phyloP scores from a whole-genome alignment of 2,888 invertebrate species.

The Eupsilia transversa region DNA sequence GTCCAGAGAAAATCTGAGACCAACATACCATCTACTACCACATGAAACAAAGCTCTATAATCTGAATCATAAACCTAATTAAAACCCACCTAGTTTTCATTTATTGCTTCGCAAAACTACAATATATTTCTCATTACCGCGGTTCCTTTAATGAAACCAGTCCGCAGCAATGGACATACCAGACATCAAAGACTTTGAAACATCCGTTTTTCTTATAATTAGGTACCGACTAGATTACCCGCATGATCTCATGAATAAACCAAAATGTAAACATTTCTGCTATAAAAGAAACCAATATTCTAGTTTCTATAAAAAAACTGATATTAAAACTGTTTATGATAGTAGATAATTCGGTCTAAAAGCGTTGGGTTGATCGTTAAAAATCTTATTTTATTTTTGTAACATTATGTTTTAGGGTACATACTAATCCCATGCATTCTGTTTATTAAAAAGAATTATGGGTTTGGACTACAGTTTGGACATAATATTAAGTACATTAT shows the following conservation, averaged over 20 bases:
- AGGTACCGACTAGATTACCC: neutral
- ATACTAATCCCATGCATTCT: too few species aligned
- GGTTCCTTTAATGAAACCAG: slow-evolving; percentile 1
- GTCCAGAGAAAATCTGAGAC: neutral
- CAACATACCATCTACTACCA: neutral
- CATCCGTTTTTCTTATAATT: slow-evolving; percentile 46
- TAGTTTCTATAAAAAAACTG: slow-evolving; percentile 17
- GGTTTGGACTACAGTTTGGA: too few species aligned
- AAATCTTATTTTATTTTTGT: slow-evolving; percentile 6
- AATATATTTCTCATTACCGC: neutral
- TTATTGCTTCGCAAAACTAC: slow-evolving; percentile 2
- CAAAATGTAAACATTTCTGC: slow-evolving; percentile 35
- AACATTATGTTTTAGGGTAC: neutral
- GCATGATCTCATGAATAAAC: slow-evolving; percentile 32
- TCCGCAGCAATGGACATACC: neutral
- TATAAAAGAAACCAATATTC: slow-evolving; percentile 30
- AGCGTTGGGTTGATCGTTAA: neutral
- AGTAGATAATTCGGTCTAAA: slow-evolving; percentile 1
- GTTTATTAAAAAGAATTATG: too few species aligned
- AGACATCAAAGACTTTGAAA: slow-evolving; percentile 46
- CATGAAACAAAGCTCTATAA: neutral
- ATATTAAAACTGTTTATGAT: slow-evolving; percentile 31
- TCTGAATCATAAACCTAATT: slow-evolving; percentile 2
- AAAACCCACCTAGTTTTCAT: slow-evolving; percentile 7
- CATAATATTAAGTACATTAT: too few species aligned